phyloP scores from a whole-genome alignment of 2,113 vertebrate genomes.

The Regulus satrapa region DNA sequence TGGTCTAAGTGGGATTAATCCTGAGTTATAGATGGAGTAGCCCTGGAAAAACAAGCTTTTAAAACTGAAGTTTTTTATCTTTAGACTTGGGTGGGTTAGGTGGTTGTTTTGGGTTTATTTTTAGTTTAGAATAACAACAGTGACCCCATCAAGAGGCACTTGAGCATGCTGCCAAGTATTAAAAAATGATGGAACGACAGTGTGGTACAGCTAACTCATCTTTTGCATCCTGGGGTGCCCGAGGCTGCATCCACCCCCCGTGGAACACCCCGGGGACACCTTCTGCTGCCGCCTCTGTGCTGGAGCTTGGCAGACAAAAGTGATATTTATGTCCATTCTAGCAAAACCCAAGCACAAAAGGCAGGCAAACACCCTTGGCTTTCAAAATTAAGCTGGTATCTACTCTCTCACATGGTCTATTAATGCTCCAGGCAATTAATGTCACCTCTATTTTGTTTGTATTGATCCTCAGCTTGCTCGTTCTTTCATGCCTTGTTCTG shows the following conservation, averaged over 20 bases:
- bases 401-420: not conserved
- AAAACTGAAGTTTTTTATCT: not conserved
- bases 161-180: not conserved
- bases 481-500: not conserved
- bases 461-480: not conserved
- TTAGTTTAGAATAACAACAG: not conserved
- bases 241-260: not conserved
- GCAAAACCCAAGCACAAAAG: not conserved
- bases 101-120: not conserved
- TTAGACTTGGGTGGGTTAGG: not conserved
- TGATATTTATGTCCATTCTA: not conserved
- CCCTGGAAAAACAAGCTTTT: not conserved
- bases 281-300: not conserved
- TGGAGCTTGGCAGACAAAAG: fast-evolving
- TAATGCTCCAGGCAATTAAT: constrained; percentile 40
- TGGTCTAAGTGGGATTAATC: not conserved
- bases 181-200: not conserved
- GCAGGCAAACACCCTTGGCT: not conserved
- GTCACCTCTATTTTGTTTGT: constrained; percentile 47
- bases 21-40: not conserved
- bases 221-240: not conserved
- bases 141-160: not conserved
- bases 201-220: not conserved
- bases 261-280: not conserved
- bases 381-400: constrained; percentile 1